Conservation (phyloP, 2,113 vertebrate species). For the Sciurus niger region DNA sequence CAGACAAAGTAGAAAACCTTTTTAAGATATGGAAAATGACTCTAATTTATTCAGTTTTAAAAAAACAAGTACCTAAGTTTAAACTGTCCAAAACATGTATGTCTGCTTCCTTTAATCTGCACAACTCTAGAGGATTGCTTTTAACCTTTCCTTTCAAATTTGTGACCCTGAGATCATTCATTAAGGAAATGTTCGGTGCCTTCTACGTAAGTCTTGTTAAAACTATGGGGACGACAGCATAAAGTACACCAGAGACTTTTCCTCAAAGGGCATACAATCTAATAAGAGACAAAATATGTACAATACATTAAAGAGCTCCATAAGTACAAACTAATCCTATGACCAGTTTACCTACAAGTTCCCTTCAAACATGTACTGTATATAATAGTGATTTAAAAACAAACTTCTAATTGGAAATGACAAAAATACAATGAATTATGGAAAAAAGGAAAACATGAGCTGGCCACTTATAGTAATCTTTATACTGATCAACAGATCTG, state of each 20-base stretch:
- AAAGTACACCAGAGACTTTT: neutral
- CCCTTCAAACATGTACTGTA: conserved; percentile 12
- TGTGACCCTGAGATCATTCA: conserved; percentile 42
- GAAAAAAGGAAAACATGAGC: neutral
- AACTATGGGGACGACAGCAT: neutral
- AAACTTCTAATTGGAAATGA: conserved; percentile 47
- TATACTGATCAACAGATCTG: neutral
- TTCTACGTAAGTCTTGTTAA: conserved; percentile 1
- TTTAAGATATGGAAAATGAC: conserved; percentile 57
- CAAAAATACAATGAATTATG: conserved; percentile 25
- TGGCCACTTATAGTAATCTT: neutral
- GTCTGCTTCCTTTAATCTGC: conserved; percentile 17
- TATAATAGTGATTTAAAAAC: conserved; percentile 59
- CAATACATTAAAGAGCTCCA: neutral
- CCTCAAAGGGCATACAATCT: conserved; percentile 25
- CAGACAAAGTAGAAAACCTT: conserved; percentile 22
- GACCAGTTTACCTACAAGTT: conserved; percentile 4
- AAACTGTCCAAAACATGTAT: neutral
- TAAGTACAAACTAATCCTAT: neutral
- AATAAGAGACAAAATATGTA: neutral
- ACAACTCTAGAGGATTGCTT: neutral
- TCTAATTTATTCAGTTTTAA: neutral
- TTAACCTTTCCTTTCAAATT: conserved; percentile 40
- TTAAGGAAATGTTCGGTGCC: conserved; percentile 21
- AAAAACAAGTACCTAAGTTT: conserved; percentile 5